phyloP scores from a whole-genome alignment of 2,113 vertebrate species.

The Phrynosoma platyrhinos region DNA sequence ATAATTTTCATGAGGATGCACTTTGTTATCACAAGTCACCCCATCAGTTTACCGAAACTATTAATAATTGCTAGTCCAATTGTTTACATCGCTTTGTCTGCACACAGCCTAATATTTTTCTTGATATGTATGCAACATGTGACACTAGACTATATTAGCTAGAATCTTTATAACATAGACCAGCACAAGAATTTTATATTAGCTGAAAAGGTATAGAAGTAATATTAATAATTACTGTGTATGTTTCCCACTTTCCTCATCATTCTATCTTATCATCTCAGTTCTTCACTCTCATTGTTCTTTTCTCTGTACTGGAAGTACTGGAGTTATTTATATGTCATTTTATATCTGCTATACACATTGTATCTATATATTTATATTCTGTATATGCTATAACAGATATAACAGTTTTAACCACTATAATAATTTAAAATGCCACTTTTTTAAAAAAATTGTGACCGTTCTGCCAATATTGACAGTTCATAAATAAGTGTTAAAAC shows the following conservation, averaged over 20 bases:
- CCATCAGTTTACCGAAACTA: neutral
- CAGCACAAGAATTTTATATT: too few relatives aligned
- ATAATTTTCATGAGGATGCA: neutral
- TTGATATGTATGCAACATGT: neutral
- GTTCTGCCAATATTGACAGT: neutral
- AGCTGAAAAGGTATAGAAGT: neutral
- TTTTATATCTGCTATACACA: too few relatives aligned
- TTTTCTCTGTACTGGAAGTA: neutral
- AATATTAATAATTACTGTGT: too few relatives aligned
- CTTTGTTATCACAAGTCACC: neutral
- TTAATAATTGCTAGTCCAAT: neutral
- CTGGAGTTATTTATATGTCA: neutral
- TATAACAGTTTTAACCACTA: neutral
- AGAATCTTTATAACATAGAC: too few relatives aligned
- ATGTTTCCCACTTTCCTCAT: too few relatives aligned
- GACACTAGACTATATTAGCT: neutral
- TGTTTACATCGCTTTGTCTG: too few relatives aligned
- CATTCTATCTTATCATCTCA: neutral
- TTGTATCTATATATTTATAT: too few relatives aligned
- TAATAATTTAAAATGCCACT: too few relatives aligned
- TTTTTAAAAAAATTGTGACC: neutral
- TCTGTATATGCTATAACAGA: neutral
- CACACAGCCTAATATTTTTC: neutral
- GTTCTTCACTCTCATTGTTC: neutral
- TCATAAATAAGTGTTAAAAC: conserved; percentile 32